Evolutionary conservation across 2,888 invertebrate species (phyloP).

Genomic region (Ephialtes manifestator): DNA sequence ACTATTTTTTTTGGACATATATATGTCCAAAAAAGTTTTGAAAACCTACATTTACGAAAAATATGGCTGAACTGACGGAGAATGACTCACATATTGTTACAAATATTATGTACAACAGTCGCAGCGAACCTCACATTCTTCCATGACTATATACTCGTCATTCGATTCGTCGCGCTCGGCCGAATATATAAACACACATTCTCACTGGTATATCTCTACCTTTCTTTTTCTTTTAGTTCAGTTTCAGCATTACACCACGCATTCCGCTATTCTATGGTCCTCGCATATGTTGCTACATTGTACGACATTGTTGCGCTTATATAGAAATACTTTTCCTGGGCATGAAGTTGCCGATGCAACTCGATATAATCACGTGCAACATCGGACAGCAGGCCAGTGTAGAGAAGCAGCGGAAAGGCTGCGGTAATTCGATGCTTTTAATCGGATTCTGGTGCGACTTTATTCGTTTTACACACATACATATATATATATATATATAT

Average conservation of each 20-base stretch:
- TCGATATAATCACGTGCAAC: background rate
- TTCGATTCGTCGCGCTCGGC: constrained; percentile 24
- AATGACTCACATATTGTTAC: too few species aligned
- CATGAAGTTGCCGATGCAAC: background rate
- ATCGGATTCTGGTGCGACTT: constrained; percentile 79
- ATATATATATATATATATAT: background rate
- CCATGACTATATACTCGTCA: background rate
- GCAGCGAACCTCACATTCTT: background rate
- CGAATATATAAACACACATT: constrained; percentile 49
- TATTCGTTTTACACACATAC: constrained; percentile 1
- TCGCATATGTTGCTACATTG: background rate
- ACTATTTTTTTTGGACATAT: too few species aligned
- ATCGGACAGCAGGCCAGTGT: background rate
- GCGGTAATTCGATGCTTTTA: constrained; percentile 80
- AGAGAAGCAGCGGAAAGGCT: background rate
- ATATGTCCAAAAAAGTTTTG: too few species aligned
- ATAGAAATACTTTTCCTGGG: background rate
- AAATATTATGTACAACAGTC: background rate
- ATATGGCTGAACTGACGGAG: too few species aligned
- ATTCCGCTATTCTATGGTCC: background rate
- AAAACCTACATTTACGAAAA: background rate
- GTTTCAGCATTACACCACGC: background rate
- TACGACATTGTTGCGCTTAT: constrained; percentile 1
- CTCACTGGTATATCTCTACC: background rate
- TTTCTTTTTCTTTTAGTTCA: constrained; percentile 4